A percentile compares a stretch with the other conserved stretches of the same genome.
Conservation (phyloP, 2,888 invertebrate species). For the Thecophora atra region DNA sequence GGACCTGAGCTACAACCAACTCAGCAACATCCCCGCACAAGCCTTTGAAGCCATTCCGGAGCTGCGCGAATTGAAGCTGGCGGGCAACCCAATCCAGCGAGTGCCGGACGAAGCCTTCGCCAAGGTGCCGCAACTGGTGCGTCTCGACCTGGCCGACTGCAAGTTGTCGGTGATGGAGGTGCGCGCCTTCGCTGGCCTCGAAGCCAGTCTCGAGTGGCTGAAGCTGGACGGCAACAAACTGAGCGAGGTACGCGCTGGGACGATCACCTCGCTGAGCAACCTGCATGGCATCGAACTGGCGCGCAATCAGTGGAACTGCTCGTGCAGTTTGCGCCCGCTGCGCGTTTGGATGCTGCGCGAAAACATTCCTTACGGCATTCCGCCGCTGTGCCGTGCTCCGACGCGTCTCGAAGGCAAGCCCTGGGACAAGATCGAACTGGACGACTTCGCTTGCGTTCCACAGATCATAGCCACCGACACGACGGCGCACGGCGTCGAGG, state of each 20-base stretch:
- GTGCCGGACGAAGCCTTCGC: constrained; percentile 77
- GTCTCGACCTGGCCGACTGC: constrained; percentile 79
- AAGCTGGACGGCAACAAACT: constrained; percentile 81
- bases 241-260: constrained; percentile 73
- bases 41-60: constrained; percentile 78
- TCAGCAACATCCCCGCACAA: constrained; percentile 76
- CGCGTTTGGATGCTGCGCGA: constrained; percentile 81
- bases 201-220: constrained; percentile 78
- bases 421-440: constrained; percentile 80
- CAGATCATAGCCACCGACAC: constrained; percentile 72
- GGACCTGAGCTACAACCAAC: constrained; percentile 79
- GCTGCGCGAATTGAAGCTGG: constrained; percentile 77
- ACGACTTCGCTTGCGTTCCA: constrained; percentile 83
- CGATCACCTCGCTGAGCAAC: constrained; percentile 74
- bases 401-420: constrained; percentile 72
- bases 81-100: constrained; percentile 78
- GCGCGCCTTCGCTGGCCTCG: constrained; percentile 77
- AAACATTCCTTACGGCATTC: constrained; percentile 78
- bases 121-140: constrained; percentile 74
- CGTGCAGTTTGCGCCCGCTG: constrained; percentile 77
- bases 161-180: constrained; percentile 75
- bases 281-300: constrained; percentile 80
- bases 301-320: constrained; percentile 86
- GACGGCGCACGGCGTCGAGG: constrained; percentile 74
- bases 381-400: constrained; percentile 77